Conservation (phyloP, 2,113 vertebrate species). For the Sakesphorus luctuosus region DNA sequence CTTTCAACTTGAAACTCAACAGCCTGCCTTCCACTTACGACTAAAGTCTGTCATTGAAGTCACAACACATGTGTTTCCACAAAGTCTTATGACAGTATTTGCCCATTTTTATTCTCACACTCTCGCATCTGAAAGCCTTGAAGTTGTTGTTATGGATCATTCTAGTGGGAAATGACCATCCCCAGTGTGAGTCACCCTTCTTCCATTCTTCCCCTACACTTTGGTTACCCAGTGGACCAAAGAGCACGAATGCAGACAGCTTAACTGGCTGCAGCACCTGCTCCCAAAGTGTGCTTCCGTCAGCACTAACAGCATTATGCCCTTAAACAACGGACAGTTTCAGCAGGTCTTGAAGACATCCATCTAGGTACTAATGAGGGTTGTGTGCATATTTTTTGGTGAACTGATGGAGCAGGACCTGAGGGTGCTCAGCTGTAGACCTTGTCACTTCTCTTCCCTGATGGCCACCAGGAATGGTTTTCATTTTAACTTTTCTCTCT, state of each 20-base stretch:
- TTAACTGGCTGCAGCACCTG: background rate
- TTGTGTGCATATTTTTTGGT: background rate
- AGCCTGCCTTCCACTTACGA: background rate
- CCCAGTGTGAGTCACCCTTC: background rate
- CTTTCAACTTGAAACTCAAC: background rate
- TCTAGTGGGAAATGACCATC: background rate
- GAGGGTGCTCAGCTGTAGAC: background rate
- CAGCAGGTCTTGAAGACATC: background rate
- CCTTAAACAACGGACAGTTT: background rate
- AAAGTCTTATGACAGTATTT: background rate
- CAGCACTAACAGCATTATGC: background rate
- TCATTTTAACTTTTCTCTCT: background rate
- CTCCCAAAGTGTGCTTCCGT: background rate
- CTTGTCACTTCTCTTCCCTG: background rate
- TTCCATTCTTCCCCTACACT: background rate
- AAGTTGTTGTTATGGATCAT: fast-evolving
- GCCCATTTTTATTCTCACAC: background rate
- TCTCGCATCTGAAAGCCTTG: background rate
- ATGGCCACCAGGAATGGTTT: background rate
- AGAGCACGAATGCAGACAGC: background rate
- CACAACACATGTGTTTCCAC: background rate
- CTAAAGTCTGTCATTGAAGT: background rate
- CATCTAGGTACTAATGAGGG: background rate
- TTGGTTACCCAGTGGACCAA: background rate
- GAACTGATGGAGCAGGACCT: background rate